A percentile compares a stretch with the other conserved stretches of the same genome.
Conservation (phyloP, 2,888 invertebrate species). For the Stenodema calcarata region DNA sequence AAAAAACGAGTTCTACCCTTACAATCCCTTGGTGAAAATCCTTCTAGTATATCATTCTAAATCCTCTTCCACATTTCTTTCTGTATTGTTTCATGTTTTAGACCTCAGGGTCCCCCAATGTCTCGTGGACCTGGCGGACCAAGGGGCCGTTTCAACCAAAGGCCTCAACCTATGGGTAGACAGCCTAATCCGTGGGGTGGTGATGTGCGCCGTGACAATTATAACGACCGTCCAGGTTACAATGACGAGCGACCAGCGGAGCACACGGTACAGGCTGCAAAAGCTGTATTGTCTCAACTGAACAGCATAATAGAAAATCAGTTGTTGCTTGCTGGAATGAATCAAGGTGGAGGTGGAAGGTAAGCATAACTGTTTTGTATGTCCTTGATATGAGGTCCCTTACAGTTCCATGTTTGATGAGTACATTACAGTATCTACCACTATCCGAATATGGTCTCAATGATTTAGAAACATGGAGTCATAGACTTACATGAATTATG, state of each 20-base stretch:
- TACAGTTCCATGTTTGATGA: no score
- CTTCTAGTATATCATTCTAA: no score
- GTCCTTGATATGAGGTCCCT: no score
- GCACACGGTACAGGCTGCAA: constrained; percentile 29
- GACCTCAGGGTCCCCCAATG: background rate
- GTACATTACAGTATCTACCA: no score
- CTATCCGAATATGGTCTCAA: no score
- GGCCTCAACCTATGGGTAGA: background rate
- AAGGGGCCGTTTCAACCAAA: background rate
- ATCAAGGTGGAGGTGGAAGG: background rate
- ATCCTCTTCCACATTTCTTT: no score
- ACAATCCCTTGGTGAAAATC: no score
- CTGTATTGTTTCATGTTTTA: background rate
- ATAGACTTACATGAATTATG: no score
- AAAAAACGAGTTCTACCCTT: no score
- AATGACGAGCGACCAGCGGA: constrained; percentile 8
- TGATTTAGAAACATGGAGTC: no score
- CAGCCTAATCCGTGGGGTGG: constrained; percentile 20
- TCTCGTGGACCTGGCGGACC: constrained; percentile 5
- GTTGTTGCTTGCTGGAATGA: constrained; percentile 23
- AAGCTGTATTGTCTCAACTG: constrained; percentile 31
- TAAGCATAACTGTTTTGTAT: background rate
- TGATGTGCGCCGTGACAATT: background rate
- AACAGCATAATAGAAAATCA: constrained; percentile 40
- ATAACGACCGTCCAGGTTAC: background rate